Evolutionary conservation across 2,797 vertebrate genomes (phyloP).

Genomic region (Euphonia xanthogaster): DNA sequence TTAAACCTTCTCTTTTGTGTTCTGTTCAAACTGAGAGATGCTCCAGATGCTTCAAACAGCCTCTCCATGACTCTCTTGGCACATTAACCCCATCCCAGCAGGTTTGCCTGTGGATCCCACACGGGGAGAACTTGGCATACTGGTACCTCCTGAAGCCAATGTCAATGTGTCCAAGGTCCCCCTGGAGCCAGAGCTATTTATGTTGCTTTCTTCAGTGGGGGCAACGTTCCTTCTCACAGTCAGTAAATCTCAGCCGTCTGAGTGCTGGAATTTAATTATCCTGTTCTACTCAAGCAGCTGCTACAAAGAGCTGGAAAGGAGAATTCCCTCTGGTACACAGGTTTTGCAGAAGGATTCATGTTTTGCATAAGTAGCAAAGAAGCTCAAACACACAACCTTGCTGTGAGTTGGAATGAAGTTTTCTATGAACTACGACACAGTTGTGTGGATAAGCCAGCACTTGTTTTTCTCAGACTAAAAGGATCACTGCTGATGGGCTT

Average conservation of each 20-base stretch:
- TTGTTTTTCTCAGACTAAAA: neutral
- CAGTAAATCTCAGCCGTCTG: neutral
- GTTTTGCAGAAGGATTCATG: neutral
- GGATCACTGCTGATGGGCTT: neutral
- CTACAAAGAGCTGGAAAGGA: neutral
- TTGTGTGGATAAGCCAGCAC: neutral
- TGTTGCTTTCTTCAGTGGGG: neutral
- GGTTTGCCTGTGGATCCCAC: neutral
- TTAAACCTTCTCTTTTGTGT: neutral
- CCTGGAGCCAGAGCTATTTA: neutral
- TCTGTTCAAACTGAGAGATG: neutral
- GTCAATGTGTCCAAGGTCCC: neutral
- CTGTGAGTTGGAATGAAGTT: neutral
- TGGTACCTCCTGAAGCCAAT: neutral
- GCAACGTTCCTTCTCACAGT: neutral
- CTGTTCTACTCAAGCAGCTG: neutral
- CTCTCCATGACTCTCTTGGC: neutral
- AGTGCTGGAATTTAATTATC: conserved; percentile 7
- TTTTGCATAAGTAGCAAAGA: neutral
- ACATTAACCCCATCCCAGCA: neutral
- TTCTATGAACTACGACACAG: neutral
- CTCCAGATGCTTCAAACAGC: neutral
- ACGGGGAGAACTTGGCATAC: neutral
- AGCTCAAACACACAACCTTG: neutral
- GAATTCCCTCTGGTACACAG: neutral